Percentiles rank a stretch among this genome's conserved stretches.
These are phyloP conservation scores for Haliaeetus leucogaster DNA, from an alignment of 2,113 vertebrate genomes.

Conservation along the genomic window DNA sequence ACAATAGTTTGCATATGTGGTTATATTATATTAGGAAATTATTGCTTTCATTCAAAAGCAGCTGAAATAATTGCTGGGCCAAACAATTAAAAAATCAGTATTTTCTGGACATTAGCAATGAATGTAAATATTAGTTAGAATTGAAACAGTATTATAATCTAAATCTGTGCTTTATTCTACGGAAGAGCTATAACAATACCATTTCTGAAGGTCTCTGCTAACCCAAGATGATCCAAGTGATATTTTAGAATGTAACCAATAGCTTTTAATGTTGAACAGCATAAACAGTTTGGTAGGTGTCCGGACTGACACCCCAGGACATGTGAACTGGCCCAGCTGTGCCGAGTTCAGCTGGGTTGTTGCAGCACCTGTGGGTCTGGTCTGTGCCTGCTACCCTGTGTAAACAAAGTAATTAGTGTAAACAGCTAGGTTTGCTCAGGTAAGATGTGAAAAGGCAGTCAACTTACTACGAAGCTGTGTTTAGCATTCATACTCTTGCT, in stretches of 20 bases:
- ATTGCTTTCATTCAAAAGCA: background rate
- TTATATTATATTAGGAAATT: background rate
- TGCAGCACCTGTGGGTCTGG: background rate
- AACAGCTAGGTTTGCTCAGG: background rate
- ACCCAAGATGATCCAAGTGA: background rate
- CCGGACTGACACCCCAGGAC: background rate
- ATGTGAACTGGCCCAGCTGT: background rate
- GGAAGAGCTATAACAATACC: background rate
- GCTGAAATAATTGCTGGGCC: background rate
- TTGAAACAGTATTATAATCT: background rate
- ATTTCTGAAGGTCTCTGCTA: background rate
- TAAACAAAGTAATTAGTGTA: background rate
- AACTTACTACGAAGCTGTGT: background rate
- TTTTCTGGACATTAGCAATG: background rate
- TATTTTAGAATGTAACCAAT: background rate
- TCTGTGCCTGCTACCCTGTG: background rate
- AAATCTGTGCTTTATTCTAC: background rate
- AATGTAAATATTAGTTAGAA: background rate
- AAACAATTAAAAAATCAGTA: background rate
- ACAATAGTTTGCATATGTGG: background rate
- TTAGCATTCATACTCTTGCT: background rate
- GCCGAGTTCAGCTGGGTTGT: background rate
- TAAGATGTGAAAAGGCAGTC: background rate
- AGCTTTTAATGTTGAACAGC: background rate
- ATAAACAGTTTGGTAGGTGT: background rate